A percentile compares a stretch with the other conserved stretches of the same genome.
phyloP scores from a whole-genome alignment of 2,888 invertebrate genomes.

The Aleiodes leptofemur region DNA sequence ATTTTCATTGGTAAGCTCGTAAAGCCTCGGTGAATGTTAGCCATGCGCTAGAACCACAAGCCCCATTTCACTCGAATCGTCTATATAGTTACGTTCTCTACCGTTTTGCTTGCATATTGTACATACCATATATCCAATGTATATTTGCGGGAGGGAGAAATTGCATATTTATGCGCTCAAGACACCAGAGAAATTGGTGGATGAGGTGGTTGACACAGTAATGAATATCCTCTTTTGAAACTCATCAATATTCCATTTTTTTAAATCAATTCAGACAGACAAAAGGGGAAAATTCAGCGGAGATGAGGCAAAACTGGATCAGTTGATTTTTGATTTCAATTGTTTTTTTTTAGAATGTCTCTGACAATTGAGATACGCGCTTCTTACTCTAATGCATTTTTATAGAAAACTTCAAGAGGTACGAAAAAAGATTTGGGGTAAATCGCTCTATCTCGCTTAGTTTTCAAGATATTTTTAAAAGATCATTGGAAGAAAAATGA shows the following conservation, averaged over 20 bases:
- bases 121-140: slow-evolving; percentile 18
- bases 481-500: too few relatives aligned
- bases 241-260: slow-evolving; percentile 28
- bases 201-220: slow-evolving; percentile 17
- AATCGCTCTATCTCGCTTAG: too few relatives aligned
- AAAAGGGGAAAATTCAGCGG: too few relatives aligned
- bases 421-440: too few relatives aligned
- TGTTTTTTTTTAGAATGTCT: too few relatives aligned
- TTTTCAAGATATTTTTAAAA: too few relatives aligned
- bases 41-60: slow-evolving; percentile 23
- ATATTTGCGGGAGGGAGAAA: background rate
- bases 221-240: slow-evolving; percentile 11
- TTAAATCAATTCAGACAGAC: background rate
- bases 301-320: too few relatives aligned
- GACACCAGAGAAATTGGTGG: slow-evolving; percentile 27
- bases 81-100: slow-evolving; percentile 3
- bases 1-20: slow-evolving; percentile 37
- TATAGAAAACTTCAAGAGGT: too few relatives aligned
- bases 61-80: slow-evolving; percentile 10
- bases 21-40: slow-evolving; percentile 32
- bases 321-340: too few relatives aligned
- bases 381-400: too few relatives aligned
- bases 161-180: slow-evolving; percentile 35
- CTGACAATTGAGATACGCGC: too few relatives aligned
- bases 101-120: slow-evolving; percentile 25